These are phyloP conservation scores for Malthinus flaveolus DNA, from an alignment of 2,888 invertebrate species.

Conservation along the genomic window DNA sequence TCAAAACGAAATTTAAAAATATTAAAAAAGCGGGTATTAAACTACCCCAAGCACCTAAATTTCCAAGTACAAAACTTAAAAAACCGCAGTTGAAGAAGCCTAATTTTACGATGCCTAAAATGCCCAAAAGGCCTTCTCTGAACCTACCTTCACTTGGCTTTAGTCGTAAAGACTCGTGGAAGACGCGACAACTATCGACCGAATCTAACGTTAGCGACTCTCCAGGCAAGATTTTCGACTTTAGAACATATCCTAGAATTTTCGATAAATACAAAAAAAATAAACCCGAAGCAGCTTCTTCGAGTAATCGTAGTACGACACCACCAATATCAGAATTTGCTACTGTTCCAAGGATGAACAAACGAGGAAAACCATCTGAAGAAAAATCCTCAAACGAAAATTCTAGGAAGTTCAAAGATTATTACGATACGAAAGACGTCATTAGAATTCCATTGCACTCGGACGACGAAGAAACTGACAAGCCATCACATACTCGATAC, in stretches of 20 bases:
- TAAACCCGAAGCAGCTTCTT: constrained; percentile 60
- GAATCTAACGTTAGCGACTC: constrained; percentile 59
- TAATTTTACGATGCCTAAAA: constrained; percentile 61
- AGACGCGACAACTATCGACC: constrained; percentile 54
- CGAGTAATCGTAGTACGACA: constrained; percentile 60
- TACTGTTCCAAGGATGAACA: constrained; percentile 63
- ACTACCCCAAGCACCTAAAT: constrained; percentile 62
- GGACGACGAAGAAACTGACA: constrained; percentile 39
- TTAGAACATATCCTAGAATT: constrained; percentile 78
- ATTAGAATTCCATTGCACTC: constrained; percentile 50
- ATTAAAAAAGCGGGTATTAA: constrained; percentile 59
- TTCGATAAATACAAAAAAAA: constrained; percentile 56
- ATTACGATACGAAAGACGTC: constrained; percentile 38
- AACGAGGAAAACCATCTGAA: not conserved
- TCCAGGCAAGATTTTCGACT: constrained; percentile 69
- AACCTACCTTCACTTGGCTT: constrained; percentile 54
- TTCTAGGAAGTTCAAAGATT: constrained; percentile 42
- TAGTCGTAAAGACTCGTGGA: constrained; percentile 40
- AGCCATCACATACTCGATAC: constrained; percentile 49
- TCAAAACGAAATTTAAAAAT: constrained; percentile 62
- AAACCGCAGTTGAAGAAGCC: constrained; percentile 45
- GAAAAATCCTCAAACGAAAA: constrained; percentile 45
- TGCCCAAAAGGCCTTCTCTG: constrained; percentile 64
- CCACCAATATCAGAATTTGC: constrained; percentile 69
- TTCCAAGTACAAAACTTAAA: constrained; percentile 51